Evolutionary conservation across 2,797 vertebrate species (phyloP), one percentile per base, ranked within the genome.

Genomic region (Furcifer pardalis): DNA sequence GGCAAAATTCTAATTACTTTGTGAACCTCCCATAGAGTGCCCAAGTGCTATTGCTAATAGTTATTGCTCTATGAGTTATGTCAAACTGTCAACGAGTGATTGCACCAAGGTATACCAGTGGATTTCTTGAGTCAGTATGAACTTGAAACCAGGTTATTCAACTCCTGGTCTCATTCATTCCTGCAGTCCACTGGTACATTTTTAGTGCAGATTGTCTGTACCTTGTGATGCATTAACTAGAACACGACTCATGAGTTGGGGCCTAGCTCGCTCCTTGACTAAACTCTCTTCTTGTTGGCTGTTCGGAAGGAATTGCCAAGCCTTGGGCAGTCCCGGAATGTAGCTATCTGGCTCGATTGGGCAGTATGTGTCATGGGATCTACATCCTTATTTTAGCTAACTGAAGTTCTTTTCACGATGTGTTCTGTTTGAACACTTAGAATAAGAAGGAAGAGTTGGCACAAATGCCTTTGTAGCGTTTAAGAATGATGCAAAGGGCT

Each of bases 401-500:
- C 27, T 85, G 59, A 72, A 35, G 46, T 85, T 84, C 81, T 35
- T 89, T 76, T 35, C 63, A 65, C 71, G 23, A 32, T 68, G 79
- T 83, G n/a, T 76, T 69, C 25, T 42, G 71, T 0, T 37, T 80
- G 62, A 46, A 40, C 25, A 15, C 85, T 66, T 80, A 74, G 40
- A 1, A 0, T 30, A 83, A 88, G 37, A n/a, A 2, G 0, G 21
- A 10, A 0, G 2, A 7, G 2, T 75, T 91, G 79, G 72, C 62
- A n/a, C 68, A 19, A 79, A 82, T 82, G 71, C 73, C 15, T 60
- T 46, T 56, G 59, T 0, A 0, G 40, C 77, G 32, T 84, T 81
- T 76, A 56, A 77, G 59, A 30, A 25, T 25, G 42, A 17, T 49
- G 74, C 30, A n/a, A 19, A 3, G 5, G 81, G n/a, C 49, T 76